Conservation (phyloP, 2,797 vertebrate genomes). For the Lutjanus argentimaculatus region DNA sequence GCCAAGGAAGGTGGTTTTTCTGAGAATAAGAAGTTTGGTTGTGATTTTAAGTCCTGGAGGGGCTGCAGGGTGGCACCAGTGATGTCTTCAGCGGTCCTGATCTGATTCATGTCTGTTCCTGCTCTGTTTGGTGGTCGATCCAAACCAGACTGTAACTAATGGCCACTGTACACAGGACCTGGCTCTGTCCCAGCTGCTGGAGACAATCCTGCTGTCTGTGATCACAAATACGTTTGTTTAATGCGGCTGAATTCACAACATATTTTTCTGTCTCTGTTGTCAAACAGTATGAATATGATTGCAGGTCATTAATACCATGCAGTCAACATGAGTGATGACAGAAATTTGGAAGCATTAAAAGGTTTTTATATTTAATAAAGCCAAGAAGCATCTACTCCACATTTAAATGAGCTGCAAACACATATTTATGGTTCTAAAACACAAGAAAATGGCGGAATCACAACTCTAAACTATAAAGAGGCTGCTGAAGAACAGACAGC, state of each 20-base stretch:
- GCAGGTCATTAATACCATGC: background rate
- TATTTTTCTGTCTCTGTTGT: background rate
- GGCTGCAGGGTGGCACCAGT: background rate
- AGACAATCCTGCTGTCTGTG: background rate
- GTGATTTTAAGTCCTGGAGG: background rate
- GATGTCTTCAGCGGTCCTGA: background rate
- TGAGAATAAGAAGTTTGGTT: background rate
- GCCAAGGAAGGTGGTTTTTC: background rate
- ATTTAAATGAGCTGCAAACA: background rate
- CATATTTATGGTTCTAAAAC: background rate
- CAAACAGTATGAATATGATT: background rate
- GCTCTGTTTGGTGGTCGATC: background rate
- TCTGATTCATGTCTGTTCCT: background rate
- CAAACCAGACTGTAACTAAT: slow-evolving; percentile 27
- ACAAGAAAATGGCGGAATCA: background rate
- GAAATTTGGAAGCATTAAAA: background rate
- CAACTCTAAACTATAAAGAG: background rate
- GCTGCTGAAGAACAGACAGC: background rate
- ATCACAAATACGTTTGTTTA: background rate
- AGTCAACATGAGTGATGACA: no score
- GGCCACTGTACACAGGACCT: background rate
- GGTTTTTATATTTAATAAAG: background rate
- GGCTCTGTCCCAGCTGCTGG: background rate
- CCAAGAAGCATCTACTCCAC: background rate
- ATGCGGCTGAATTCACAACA: background rate